phyloP scores from a whole-genome alignment of 2,113 vertebrate species.

The Sapayoa aenigma region DNA sequence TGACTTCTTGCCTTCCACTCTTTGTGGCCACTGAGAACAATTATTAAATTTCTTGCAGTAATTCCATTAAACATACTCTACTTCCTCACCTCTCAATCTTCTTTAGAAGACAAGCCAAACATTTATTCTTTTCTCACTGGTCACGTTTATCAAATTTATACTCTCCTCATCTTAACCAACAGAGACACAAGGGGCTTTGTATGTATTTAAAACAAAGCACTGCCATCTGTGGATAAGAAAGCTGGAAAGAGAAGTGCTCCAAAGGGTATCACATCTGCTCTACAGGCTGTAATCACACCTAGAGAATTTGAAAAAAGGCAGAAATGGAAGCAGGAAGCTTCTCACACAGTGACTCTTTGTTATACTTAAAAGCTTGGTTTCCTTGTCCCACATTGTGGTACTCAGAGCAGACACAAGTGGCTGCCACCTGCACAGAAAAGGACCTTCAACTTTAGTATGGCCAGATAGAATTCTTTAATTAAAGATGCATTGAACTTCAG shows the following conservation, averaged over 20 bases:
- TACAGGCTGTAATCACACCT: neutral
- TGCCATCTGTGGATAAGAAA: neutral
- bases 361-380: neutral
- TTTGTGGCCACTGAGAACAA: neutral
- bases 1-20: neutral
- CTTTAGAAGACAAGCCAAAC: neutral
- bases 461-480: neutral
- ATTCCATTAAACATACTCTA: neutral
- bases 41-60: neutral
- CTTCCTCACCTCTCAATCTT: neutral
- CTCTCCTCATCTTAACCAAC: neutral
- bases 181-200: neutral
- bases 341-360: neutral
- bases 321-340: neutral
- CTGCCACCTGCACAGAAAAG: neutral
- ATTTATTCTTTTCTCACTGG: neutral
- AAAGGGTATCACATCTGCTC: neutral
- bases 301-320: neutral
- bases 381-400: neutral
- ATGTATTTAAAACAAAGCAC: neutral
- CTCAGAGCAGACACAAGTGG: conserved; percentile 2
- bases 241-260: neutral
- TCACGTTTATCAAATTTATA: neutral
- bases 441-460: neutral
- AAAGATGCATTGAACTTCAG: neutral